Base-by-base conservation (phyloP, 1,140 invertebrate species). In the Linepithema humile region DNA sequence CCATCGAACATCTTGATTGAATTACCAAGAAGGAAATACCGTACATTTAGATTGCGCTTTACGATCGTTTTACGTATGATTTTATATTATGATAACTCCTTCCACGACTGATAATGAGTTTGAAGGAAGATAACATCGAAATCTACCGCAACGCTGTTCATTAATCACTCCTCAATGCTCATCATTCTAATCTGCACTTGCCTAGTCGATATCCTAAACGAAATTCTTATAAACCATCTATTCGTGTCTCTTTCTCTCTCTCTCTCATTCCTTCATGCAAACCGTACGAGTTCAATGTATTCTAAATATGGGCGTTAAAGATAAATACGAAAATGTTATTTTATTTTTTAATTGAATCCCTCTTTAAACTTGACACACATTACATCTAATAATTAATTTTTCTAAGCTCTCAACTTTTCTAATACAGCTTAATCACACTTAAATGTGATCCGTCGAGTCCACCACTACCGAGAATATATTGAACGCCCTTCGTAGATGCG, bases 1-100 rank as follows among this genome's bases (percentile, higher is more conserved):
- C 50, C 48, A 5, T 43, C 57, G 38, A 75, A 60, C 60, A n/a
- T 67, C 32, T 20, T 45, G 23, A 40, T 69, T 69, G 35, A 80
- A 69, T 55, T 55, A 38, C 48, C 48, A 43, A 55, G 75, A 32
- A 32, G 43, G 10, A 45, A 12, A 9, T 45, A 45, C 43, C 43
- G 43, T 45, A 15, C 26, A 57, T 35, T 62, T 35, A 17, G 40
- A 45, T 75, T 45, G 73, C 57, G 20, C 29, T 48, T 57, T n/a
- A 4, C 43, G 26, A 45, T 43, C 12, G 17, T 50, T 38, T 26
- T 50, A 40, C 12, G 20, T 20, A 12, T 29, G n/a, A n/a, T n/a
- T n/a, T 26, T 29, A 5, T 32, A 6, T 2, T 43, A 7, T 29
- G 59, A 9, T 43, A 59, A 26, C 17, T 12, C 15, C 20, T 74